Evolutionary conservation across 2,797 vertebrate species (phyloP).

Genomic region (Serranus cabrilla): DNA sequence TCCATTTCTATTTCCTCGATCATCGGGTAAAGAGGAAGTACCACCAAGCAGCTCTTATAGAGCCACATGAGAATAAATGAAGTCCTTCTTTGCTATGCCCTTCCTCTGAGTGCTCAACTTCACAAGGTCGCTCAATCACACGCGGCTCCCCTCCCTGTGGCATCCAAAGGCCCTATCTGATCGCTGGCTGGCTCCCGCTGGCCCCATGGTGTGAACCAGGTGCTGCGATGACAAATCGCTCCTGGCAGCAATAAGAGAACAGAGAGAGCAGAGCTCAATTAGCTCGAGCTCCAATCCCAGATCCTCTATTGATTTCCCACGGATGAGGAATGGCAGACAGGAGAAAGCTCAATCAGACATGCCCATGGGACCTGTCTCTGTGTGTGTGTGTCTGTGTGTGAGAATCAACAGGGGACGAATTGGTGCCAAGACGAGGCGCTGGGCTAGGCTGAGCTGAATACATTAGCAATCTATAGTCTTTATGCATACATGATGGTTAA

Average conservation of each 20-base stretch:
- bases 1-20: conserved; percentile 23
- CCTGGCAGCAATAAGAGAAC: conserved; percentile 83
- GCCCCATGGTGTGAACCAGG: conserved; percentile 79
- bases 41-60: conserved; percentile 33
- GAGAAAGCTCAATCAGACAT: conserved; percentile 86
- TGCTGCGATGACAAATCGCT: conserved; percentile 83
- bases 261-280: conserved; percentile 86
- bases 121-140: conserved; percentile 75
- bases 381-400: conserved; percentile 15
- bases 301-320: conserved; percentile 86
- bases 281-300: conserved; percentile 83
- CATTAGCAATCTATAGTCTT: conserved; percentile 65
- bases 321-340: conserved; percentile 86
- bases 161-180: conserved; percentile 70
- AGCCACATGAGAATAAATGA: conserved; percentile 54
- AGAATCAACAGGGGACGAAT: conserved; percentile 71
- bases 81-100: conserved; percentile 38
- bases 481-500: conserved; percentile 72
- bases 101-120: conserved; percentile 54
- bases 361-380: conserved; percentile 69
- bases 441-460: conserved; percentile 55
- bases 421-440: conserved; percentile 55
- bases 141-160: conserved; percentile 54
- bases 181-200: conserved; percentile 54
- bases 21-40: conserved; percentile 20